Evolutionary conservation across 2,888 invertebrate species (phyloP), one percentile per base, ranked within the genome.

Genomic region (Mimas tiliae): DNA sequence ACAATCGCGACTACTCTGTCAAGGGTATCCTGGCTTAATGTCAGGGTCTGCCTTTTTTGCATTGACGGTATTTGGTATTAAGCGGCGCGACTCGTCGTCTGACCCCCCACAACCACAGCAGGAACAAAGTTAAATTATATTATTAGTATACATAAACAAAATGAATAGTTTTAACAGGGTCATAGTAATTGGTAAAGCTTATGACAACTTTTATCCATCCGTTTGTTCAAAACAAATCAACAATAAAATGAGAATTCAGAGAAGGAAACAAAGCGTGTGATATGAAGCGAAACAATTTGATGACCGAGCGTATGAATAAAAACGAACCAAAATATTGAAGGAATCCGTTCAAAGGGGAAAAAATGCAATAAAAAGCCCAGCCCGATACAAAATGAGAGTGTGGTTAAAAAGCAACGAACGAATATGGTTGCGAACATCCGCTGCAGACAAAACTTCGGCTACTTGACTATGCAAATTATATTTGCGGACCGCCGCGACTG

Each of bases 391-490:
- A 89, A 87, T 85, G 88, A 89, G 88, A 88, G 92, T 90, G 90
- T 88, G 91, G 90, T 89, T 91, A 89, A 90, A 92, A 93, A 93
- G 91, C 90, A 89, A 91, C 90, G 86, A 88, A 88, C 91, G 93
- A 90, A 91, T 92, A 92, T 91, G 93, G 90, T 89, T 88, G 87
- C 89, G 88, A 92, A 90, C 90, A 90, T 90, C 91, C 90, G 91
- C 81, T 86, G 88, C 92, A 92, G 90, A 92, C 93, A 91, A 92
- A 92, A 90, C 91, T 93, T 89, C 78, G 89, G 86, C 91, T 93
- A 94, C 91, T 94, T 93, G 93, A 83, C 91, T 93, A 94, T 94
- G 94, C 94, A 94, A 94, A 94, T 94, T 94, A 93, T 93, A 94
- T 94, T 94, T 94, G 93, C 94, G 88, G 93, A 94, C 94, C 88